phyloP scores from a whole-genome alignment of 2,113 vertebrate species.

The Daphoenositta chrysoptera region DNA sequence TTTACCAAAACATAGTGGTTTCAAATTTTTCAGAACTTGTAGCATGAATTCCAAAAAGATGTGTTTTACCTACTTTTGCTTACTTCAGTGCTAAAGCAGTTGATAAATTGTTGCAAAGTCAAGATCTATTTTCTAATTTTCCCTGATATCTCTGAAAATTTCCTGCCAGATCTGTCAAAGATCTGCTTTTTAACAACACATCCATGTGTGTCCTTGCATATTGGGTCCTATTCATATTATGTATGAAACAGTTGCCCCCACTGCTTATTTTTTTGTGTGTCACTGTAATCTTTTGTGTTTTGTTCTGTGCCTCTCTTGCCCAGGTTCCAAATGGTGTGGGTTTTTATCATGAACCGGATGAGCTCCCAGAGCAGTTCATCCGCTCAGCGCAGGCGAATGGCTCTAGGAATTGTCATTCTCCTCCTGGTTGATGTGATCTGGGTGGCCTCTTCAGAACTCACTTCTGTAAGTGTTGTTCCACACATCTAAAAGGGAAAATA shows the following conservation, averaged over 20 bases:
- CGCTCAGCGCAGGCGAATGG: conserved; percentile 85
- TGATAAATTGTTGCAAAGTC: not conserved
- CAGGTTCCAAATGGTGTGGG: conserved; percentile 84
- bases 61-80: not conserved
- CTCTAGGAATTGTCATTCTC: conserved; percentile 89
- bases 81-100: not conserved
- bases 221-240: not conserved
- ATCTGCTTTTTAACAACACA: not conserved
- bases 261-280: not conserved
- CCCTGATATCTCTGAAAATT: not conserved
- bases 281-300: not conserved
- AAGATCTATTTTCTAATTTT: not conserved
- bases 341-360: conserved; percentile 92
- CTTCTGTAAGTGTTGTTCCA: conserved; percentile 81
- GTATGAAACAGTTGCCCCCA: not conserved
- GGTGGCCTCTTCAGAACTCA: conserved; percentile 96
- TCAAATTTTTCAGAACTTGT: not conserved
- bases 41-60: not conserved
- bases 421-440: conserved; percentile 95
- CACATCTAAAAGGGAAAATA: not conserved
- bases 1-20: not conserved
- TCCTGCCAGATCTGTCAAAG: not conserved
- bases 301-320: not conserved
- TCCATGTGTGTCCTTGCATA: not conserved
- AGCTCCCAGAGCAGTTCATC: conserved; percentile 83